A percentile compares a stretch with the other conserved stretches of the same genome.
Evolutionary conservation across 2,888 invertebrate genomes (phyloP).

Genomic region (Acronicta psi): DNA sequence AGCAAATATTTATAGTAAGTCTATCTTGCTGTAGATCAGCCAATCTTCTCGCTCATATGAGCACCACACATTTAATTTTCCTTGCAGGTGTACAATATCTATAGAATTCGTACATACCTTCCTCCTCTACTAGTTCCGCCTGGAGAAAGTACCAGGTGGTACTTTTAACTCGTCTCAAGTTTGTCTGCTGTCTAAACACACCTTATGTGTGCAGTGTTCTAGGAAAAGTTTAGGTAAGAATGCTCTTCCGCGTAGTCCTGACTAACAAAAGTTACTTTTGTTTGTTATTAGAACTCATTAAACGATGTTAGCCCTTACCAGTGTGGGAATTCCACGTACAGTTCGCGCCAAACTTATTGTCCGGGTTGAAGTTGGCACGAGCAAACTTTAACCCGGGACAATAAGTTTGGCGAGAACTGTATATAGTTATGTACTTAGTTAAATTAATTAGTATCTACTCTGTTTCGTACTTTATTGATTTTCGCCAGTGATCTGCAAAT

Average conservation of each 20-base stretch:
- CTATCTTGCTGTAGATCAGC: slow-evolving; percentile 2
- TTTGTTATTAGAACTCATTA: no score
- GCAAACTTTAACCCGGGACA: no score
- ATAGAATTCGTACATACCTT: background rate
- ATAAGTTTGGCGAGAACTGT: no score
- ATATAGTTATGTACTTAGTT: no score
- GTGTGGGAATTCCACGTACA: no score
- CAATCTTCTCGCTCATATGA: slow-evolving; percentile 12
- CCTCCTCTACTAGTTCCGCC: slow-evolving; percentile 7
- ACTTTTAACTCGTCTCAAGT: slow-evolving; percentile 12
- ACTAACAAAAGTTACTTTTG: background rate
- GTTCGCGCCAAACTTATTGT: no score
- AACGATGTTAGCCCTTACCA: no score
- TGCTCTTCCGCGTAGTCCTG: background rate
- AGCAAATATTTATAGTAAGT: no score
- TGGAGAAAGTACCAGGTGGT: slow-evolving; percentile 27
- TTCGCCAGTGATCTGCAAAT: no score
- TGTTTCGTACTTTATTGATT: no score
- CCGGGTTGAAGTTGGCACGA: no score
- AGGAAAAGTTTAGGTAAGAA: background rate
- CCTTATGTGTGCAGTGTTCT: background rate
- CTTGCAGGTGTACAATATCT: slow-evolving; percentile 17
- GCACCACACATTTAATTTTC: slow-evolving; percentile 19
- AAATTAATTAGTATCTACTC: no score
- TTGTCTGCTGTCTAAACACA: background rate